phyloP scores from a whole-genome alignment of 64 coral and sea anemone genomes.

The Porites australiensis region DNA sequence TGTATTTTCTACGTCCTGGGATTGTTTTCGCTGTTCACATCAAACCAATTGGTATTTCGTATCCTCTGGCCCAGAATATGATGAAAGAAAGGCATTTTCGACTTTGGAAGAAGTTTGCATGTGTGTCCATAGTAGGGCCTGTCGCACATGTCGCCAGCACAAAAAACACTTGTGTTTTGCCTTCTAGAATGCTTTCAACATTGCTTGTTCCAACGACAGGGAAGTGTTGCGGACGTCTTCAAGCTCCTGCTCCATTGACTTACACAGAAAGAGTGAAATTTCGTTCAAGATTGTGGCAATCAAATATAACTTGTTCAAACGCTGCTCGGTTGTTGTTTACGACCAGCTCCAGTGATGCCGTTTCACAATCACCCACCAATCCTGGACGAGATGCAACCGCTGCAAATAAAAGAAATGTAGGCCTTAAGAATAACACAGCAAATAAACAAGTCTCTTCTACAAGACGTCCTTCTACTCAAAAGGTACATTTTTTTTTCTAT shows the following conservation, averaged over 20 bases:
- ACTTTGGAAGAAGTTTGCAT: neutral
- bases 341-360: neutral
- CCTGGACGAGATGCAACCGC: neutral
- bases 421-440: constrained; percentile 13
- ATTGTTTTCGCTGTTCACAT: neutral
- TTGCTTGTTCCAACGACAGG: neutral
- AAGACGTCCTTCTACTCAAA: constrained; percentile 7
- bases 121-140: neutral
- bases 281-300: neutral
- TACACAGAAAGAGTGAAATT: neutral
- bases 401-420: neutral
- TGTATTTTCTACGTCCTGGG: neutral
- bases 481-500: neutral
- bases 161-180: neutral
- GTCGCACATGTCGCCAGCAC: neutral
- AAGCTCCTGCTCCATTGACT: neutral
- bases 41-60: neutral
- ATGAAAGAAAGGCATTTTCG: constrained; percentile 27
- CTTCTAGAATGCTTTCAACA: neutral
- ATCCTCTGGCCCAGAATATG: neutral
- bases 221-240: neutral
- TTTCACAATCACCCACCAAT: neutral
- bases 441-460: neutral
- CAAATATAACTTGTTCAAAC: neutral
- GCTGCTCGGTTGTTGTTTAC: neutral